Base-by-base conservation (phyloP, 2,888 invertebrate species). In the Abrostola triplasia region DNA sequence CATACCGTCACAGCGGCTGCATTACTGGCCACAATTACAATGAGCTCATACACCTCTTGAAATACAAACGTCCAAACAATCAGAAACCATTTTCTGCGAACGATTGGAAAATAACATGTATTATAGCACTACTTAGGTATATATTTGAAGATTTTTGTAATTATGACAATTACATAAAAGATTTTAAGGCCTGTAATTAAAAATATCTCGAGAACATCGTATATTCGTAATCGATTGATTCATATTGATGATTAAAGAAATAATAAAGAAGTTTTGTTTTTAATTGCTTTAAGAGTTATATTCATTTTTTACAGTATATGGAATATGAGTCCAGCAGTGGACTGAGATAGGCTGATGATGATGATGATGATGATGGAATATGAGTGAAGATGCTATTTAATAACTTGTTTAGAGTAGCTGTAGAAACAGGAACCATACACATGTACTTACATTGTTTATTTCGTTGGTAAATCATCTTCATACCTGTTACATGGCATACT, bases 1-100 rank as follows among this genome's bases (percentile, higher is more conserved):
- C n/a, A 54, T 55, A 65, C 60, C 51, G 72, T 52, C 51, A 64
- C 59, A 55, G 54, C 50, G 72, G 44, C 44, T 58, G 59, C 57
- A 47, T 64, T 64, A 70, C 49, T 70, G 24, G 37, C 12, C 12
- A 41, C 35, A 44, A 36, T 41, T 62, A 64, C 57, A 71, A 71
- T 60, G 66, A 59, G 54, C 54, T 51, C 56, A 54, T 48, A 11
- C 49, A 42, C 36, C 12, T 59, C 37, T 55, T 37, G 35, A 35
- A 13, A 55, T 54, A 49, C 59, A 57, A 54, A 70, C 56, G 36
- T 40, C 12, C 35, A 5, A 36, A 48, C 50, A 40, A 48, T 35
- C n/a, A 12, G 13, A 11, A 64, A 49, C 56, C 13, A 10, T 11
- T 47, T 35, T 70, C 52, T 62, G 70, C 49, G 1, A 24, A 37